A percentile compares a stretch with the other conserved stretches of the same genome.
phyloP scores from a whole-genome alignment of 2,888 invertebrate species.

The Bursaphelenchus okinawaensis region DNA sequence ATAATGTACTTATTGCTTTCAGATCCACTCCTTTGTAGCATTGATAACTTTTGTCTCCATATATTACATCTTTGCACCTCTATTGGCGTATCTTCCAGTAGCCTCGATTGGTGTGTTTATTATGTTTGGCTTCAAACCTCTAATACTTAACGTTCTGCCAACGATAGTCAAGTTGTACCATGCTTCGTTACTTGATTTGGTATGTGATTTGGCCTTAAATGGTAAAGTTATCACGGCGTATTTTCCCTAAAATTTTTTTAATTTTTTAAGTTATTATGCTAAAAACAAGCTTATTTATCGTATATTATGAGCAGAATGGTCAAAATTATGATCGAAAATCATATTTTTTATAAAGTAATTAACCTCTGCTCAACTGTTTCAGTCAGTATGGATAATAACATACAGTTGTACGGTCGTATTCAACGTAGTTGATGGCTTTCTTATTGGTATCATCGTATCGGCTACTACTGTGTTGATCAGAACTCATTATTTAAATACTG shows the following conservation, averaged over 20 bases:
- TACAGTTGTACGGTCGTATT: neutral
- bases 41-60: neutral
- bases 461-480: neutral
- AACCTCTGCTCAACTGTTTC: too few relatives aligned
- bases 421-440: neutral
- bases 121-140: neutral
- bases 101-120: neutral
- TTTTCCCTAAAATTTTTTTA: too few relatives aligned
- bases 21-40: neutral
- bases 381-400: neutral
- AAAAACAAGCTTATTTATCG: too few relatives aligned
- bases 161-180: neutral
- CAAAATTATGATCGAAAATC: too few relatives aligned
- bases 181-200: neutral
- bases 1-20: too few relatives aligned
- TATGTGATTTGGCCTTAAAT: too few relatives aligned
- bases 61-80: neutral
- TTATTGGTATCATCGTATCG: neutral
- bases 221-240: too few relatives aligned
- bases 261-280: too few relatives aligned
- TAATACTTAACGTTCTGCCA: neutral
- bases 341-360: too few relatives aligned
- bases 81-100: neutral
- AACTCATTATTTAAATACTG: too few relatives aligned
- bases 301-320: too few relatives aligned